Conservation (phyloP, 2,888 invertebrate species). For the Latheticus oryzae region DNA sequence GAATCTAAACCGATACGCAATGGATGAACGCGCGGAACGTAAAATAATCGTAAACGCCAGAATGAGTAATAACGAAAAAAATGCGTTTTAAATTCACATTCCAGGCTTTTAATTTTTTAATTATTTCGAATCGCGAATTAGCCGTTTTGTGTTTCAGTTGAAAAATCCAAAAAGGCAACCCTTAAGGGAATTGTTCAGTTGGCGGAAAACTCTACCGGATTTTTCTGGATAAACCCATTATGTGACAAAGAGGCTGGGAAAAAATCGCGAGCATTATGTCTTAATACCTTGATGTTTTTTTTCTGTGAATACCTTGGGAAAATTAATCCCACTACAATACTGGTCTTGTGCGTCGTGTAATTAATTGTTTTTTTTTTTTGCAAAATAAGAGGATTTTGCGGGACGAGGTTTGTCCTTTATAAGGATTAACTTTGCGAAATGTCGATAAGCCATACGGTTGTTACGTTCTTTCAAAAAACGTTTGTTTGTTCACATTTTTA, state of each 20-base stretch:
- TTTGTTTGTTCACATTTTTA: slow-evolving; percentile 24
- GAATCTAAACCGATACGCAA: too few species aligned
- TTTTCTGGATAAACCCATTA: slow-evolving; percentile 13
- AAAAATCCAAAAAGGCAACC: slow-evolving; percentile 4
- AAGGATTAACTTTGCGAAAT: slow-evolving; percentile 41
- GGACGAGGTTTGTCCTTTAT: slow-evolving; percentile 18
- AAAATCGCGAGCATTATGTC: slow-evolving; percentile 23
- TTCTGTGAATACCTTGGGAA: slow-evolving; percentile 31
- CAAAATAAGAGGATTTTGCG: slow-evolving; percentile 36
- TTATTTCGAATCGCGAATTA: slow-evolving; percentile 3
- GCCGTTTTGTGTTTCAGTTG: slow-evolving; percentile 8
- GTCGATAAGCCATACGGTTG: slow-evolving; percentile 39
- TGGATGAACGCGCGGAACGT: too few species aligned
- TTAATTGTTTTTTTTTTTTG: slow-evolving; percentile 40
- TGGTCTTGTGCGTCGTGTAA: slow-evolving; percentile 17
- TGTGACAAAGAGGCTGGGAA: slow-evolving; percentile 3
- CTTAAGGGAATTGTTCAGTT: slow-evolving; percentile 12
- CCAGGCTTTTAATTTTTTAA: too few species aligned
- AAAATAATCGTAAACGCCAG: too few species aligned
- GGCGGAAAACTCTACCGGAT: slow-evolving; percentile 8
- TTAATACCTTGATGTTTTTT: slow-evolving; percentile 21
- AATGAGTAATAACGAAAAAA: too few species aligned
- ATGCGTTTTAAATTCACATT: background rate
- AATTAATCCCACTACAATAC: slow-evolving; percentile 28
- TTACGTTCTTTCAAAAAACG: slow-evolving; percentile 10